phyloP scores from a whole-genome alignment of 2,888 invertebrate genomes.

The Eupithecia insigniata region DNA sequence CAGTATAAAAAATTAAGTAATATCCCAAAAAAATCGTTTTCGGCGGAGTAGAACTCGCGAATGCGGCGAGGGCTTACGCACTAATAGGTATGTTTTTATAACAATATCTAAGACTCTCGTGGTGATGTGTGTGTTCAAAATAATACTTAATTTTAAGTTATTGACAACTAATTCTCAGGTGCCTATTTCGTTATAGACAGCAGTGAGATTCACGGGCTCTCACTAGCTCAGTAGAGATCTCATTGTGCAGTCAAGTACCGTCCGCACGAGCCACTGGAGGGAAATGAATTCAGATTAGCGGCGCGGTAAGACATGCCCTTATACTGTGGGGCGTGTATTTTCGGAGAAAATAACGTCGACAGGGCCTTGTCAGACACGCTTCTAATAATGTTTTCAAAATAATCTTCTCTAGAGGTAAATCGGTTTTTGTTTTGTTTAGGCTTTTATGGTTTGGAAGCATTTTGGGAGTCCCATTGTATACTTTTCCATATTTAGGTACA shows the following conservation, averaged over 20 bases:
- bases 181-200: not conserved
- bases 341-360: not conserved
- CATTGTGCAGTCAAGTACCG: conserved; percentile 26
- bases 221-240: conserved; percentile 4
- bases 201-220: not conserved
- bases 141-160: too few species aligned
- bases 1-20: too few species aligned
- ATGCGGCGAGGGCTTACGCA: too few species aligned
- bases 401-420: too few species aligned
- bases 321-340: not conserved
- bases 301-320: conserved; percentile 18
- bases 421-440: too few species aligned
- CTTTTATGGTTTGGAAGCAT: not conserved
- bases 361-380: not conserved
- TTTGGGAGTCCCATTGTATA: not conserved
- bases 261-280: conserved; percentile 12
- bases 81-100: too few species aligned
- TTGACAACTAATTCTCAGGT: too few species aligned
- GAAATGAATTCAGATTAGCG: conserved; percentile 42
- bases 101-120: too few species aligned
- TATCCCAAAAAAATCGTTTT: too few species aligned
- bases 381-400: not conserved
- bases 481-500: too few species aligned
- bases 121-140: too few species aligned
- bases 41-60: too few species aligned